phyloP scores from a whole-genome alignment of 2,113 vertebrate genomes.

The Nerophis lumbriciformis region DNA sequence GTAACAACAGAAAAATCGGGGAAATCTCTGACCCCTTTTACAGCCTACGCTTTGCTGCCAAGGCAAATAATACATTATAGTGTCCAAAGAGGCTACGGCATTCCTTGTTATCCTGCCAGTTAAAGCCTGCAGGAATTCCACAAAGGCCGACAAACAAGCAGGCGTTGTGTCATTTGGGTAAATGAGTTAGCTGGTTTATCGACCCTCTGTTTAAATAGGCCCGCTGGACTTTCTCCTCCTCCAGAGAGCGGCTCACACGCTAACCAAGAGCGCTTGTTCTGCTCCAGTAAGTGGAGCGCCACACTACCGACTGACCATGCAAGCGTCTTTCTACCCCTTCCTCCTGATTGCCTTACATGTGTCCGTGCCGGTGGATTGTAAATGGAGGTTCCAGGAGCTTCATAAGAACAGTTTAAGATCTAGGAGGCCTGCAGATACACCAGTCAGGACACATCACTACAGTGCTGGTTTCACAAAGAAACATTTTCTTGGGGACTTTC shows the following conservation, averaged over 20 bases:
- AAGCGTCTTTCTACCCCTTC: slow-evolving; percentile 47
- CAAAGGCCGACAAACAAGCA: slow-evolving; percentile 18
- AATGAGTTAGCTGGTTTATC: slow-evolving; percentile 64
- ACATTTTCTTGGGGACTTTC: slow-evolving; percentile 64
- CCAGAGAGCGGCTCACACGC: slow-evolving; percentile 27
- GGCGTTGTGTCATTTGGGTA: slow-evolving; percentile 43
- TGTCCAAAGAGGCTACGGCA: not conserved
- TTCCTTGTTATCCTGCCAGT: not conserved
- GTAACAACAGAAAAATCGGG: too few species aligned
- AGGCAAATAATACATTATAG: not conserved
- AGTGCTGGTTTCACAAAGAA: slow-evolving; percentile 50
- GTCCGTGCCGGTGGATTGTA: slow-evolving; percentile 45
- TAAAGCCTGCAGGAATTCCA: slow-evolving; percentile 1
- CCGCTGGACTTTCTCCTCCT: slow-evolving; percentile 66
- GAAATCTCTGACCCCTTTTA: too few species aligned
- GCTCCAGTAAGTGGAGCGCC: slow-evolving; percentile 6
- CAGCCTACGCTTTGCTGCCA: too few species aligned
- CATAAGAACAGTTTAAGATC: not conserved
- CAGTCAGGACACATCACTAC: not conserved
- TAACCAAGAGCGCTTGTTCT: slow-evolving; percentile 22
- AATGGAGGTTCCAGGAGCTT: slow-evolving; percentile 12
- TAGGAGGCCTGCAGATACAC: not conserved
- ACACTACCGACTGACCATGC: slow-evolving; percentile 54
- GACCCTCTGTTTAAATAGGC: slow-evolving; percentile 63
- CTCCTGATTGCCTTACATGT: slow-evolving; percentile 48